Conservation (phyloP, 2,113 vertebrate genomes). For the Oplegnathus fasciatus region DNA sequence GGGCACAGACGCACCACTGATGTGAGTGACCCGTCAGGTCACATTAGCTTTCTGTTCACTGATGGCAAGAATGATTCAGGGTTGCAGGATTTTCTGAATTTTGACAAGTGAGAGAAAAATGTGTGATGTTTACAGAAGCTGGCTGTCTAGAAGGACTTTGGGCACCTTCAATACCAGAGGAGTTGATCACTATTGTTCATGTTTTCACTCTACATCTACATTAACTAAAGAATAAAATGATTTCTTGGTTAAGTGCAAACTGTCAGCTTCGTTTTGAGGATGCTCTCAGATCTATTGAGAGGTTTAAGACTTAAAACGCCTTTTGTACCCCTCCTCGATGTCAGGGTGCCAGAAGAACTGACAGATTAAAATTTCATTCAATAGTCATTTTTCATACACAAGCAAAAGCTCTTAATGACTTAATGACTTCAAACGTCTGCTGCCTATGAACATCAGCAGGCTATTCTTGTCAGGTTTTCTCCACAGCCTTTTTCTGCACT, state of each 20-base stretch:
- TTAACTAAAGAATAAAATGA: background rate
- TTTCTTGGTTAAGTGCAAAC: background rate
- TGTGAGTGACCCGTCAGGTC: slow-evolving; percentile 71
- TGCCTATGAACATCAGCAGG: slow-evolving; percentile 10
- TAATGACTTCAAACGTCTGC: slow-evolving; percentile 34
- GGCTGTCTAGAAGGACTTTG: background rate
- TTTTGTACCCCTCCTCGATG: background rate
- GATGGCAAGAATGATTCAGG: slow-evolving; percentile 65
- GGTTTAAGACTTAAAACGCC: slow-evolving; percentile 36
- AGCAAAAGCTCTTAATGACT: slow-evolving; percentile 37
- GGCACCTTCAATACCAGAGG: background rate
- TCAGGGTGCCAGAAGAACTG: slow-evolving; percentile 17
- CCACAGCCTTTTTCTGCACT: slow-evolving; percentile 11
- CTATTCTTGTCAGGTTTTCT: slow-evolving; percentile 11
- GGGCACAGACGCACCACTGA: slow-evolving; percentile 58
- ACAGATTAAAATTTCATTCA: slow-evolving; percentile 36
- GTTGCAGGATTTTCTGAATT: slow-evolving; percentile 55
- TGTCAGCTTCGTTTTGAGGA: slow-evolving; percentile 23
- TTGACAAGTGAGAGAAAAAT: slow-evolving; percentile 39
- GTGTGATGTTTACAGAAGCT: slow-evolving; percentile 15
- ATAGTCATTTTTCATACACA: slow-evolving; percentile 30
- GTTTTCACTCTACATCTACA: background rate
- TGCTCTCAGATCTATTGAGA: slow-evolving; percentile 12
- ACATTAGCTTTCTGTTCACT: slow-evolving; percentile 61
- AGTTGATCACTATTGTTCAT: background rate